Evolutionary conservation across 2,888 invertebrate genomes (phyloP).

Genomic region (Hofmannophila pseudospretella): DNA sequence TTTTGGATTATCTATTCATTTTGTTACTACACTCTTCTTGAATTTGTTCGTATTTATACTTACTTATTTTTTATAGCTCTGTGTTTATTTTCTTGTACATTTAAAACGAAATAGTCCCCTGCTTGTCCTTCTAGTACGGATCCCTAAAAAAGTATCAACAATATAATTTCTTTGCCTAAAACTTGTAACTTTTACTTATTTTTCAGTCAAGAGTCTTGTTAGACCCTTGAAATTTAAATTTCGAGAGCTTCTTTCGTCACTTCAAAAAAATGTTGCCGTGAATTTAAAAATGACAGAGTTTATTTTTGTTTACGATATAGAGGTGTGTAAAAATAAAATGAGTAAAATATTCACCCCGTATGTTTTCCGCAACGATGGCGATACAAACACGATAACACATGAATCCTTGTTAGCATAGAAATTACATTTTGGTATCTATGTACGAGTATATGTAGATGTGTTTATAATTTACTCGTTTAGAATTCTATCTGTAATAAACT

Average conservation of each 20-base stretch:
- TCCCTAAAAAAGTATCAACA: too few species aligned
- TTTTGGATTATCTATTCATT: background rate
- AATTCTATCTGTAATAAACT: too few species aligned
- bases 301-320: background rate
- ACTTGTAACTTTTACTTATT: background rate
- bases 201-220: conserved; percentile 26
- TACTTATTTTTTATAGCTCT: too few species aligned
- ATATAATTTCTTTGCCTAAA: background rate
- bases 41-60: too few species aligned
- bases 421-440: conserved; percentile 26
- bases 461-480: background rate
- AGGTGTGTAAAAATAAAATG: conserved; percentile 24
- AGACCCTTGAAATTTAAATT: conserved; percentile 24
- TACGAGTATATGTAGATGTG: background rate
- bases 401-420: conserved; percentile 48
- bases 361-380: conserved; percentile 36
- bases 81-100: too few species aligned
- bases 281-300: background rate
- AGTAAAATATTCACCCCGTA: conserved; percentile 43
- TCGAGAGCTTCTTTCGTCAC: conserved; percentile 12
- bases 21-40: too few species aligned
- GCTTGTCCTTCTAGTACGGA: too few species aligned
- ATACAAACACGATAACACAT: conserved; percentile 40
- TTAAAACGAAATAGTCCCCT: too few species aligned
- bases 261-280: background rate